phyloP scores from a whole-genome alignment of 2,797 vertebrate species.

The Hirundo rustica region DNA sequence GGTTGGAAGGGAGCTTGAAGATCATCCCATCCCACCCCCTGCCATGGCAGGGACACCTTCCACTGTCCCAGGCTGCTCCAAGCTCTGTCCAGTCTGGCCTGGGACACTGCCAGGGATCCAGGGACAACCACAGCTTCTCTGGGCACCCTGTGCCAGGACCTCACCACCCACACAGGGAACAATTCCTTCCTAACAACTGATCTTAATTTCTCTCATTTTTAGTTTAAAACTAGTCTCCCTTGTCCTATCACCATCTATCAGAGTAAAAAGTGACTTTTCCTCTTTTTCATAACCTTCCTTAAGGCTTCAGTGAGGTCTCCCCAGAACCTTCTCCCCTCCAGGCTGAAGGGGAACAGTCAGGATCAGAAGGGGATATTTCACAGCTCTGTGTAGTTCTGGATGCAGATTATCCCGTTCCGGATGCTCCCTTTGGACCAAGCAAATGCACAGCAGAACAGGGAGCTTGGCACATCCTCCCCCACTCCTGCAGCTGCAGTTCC shows the following conservation, averaged over 20 bases:
- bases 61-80: accelerated
- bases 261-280: neutral
- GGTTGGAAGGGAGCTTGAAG: neutral
- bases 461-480: neutral
- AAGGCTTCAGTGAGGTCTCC: neutral
- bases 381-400: neutral
- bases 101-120: neutral
- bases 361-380: neutral
- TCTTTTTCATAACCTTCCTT: neutral
- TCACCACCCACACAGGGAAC: accelerated
- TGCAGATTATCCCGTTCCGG: neutral
- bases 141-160: neutral
- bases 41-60: neutral
- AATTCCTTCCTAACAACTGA: neutral
- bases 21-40: accelerated
- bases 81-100: accelerated
- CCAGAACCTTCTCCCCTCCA: neutral
- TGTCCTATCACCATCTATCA: no score
- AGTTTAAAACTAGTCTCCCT: neutral
- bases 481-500: neutral
- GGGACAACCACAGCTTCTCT: neutral
- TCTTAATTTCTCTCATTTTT: neutral
- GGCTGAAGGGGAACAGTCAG: neutral
- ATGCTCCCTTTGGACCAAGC: neutral
- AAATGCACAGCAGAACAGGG: neutral